Conservation (phyloP, 2,888 invertebrate genomes). For the Dendrolimus pini region DNA sequence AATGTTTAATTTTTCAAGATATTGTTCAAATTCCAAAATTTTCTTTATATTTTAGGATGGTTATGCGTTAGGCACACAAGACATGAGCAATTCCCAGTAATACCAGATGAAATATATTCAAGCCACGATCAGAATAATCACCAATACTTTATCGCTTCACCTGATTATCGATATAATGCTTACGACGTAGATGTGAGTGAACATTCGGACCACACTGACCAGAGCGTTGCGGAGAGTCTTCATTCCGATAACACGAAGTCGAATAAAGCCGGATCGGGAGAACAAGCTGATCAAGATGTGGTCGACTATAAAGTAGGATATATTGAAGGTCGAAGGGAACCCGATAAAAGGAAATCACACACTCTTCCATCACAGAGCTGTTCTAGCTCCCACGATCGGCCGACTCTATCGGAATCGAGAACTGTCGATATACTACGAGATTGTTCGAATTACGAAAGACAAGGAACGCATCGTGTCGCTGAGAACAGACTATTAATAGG, state of each 20-base stretch:
- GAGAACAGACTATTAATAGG: slow-evolving; percentile 48
- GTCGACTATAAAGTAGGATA: slow-evolving; percentile 38
- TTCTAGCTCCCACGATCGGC: slow-evolving; percentile 77
- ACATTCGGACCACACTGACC: slow-evolving; percentile 67
- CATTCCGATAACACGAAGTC: slow-evolving; percentile 48
- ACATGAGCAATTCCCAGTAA: slow-evolving; percentile 85
- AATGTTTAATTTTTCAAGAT: too few species aligned
- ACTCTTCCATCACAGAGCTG: slow-evolving; percentile 77
- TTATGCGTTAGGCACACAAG: slow-evolving; percentile 85
- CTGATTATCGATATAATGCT: slow-evolving; percentile 43
- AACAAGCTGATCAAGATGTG: slow-evolving; percentile 48
- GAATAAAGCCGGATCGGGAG: slow-evolving; percentile 33
- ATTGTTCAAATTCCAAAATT: too few species aligned
- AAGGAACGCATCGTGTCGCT: slow-evolving; percentile 31
- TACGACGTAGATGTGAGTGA: slow-evolving; percentile 62
- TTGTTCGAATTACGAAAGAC: slow-evolving; percentile 49
- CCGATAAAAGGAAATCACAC: slow-evolving; percentile 62
- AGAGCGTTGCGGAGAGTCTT: slow-evolving; percentile 58
- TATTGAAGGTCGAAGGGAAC: slow-evolving; percentile 31
- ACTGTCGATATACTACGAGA: slow-evolving; percentile 78
- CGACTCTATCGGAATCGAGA: slow-evolving; percentile 82
- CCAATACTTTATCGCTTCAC: slow-evolving; percentile 42
- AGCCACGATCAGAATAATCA: slow-evolving; percentile 53
- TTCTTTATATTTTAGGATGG: slow-evolving; percentile 75
- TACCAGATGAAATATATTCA: slow-evolving; percentile 80